phyloP scores from a whole-genome alignment of 2,797 vertebrate genomes.

The Cuniculus paca region DNA sequence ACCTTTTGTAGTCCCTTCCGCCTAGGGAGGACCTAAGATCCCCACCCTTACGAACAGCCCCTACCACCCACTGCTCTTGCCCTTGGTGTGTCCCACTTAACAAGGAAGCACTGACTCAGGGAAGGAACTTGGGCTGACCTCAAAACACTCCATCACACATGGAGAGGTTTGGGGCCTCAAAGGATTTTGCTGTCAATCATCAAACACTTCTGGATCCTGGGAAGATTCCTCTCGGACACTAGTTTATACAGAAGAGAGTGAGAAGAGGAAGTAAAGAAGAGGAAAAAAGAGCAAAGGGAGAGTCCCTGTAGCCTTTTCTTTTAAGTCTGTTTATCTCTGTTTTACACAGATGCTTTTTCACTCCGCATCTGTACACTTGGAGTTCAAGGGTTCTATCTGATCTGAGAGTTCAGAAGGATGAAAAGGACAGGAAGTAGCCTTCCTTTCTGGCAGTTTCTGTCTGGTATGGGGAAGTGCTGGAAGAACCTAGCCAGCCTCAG shows the following conservation, averaged over 20 bases:
- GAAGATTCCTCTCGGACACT: slow-evolving; percentile 36
- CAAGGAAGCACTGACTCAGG: not conserved
- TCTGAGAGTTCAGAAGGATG: not conserved
- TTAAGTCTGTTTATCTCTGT: slow-evolving; percentile 68
- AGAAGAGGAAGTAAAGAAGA: slow-evolving; percentile 12
- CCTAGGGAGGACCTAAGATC: not conserved
- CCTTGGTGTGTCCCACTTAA: not conserved
- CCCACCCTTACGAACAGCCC: not conserved
- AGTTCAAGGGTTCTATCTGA: slow-evolving; percentile 58
- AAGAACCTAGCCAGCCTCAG: not conserved
- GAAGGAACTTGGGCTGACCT: not conserved
- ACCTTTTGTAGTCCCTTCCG: not conserved
- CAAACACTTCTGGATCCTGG: not conserved
- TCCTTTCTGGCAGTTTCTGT: not conserved
- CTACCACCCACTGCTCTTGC: fast-evolving
- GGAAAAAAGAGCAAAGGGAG: not conserved
- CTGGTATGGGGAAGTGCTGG: slow-evolving; percentile 1
- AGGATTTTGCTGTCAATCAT: not conserved
- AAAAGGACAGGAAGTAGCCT: not conserved
- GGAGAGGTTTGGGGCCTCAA: not conserved
- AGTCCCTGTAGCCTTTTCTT: not conserved
- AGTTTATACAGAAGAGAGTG: slow-evolving; percentile 15
- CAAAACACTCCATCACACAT: not conserved
- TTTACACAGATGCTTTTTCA: slow-evolving; percentile 11
- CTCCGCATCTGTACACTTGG: not conserved